A percentile compares a stretch with the other conserved stretches of the same genome.
Conservation (phyloP, 2,888 invertebrate species). For the Drosophila fulvimacula region DNA sequence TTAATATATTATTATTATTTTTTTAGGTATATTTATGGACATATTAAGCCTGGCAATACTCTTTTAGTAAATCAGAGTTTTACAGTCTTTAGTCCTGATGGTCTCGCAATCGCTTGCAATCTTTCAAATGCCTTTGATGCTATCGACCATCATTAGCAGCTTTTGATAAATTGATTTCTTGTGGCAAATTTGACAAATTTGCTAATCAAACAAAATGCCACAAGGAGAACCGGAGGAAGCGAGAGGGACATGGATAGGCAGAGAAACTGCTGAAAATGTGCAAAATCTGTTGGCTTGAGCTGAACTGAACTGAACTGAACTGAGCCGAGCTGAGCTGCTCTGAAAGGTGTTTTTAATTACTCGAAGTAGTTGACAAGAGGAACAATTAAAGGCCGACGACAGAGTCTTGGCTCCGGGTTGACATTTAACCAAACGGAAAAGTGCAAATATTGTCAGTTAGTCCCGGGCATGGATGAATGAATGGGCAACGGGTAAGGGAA, state of each 20-base stretch:
- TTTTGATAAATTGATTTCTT: constrained; percentile 75
- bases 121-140: constrained; percentile 9
- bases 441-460: constrained; percentile 75
- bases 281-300: constrained; percentile 30
- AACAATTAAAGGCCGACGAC: constrained; percentile 62
- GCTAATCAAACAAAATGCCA: constrained; percentile 64
- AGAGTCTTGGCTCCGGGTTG: constrained; percentile 50
- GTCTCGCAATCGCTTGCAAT: not conserved
- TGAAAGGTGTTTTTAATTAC: constrained; percentile 84
- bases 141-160: constrained; percentile 60
- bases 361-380: constrained; percentile 69
- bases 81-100: not conserved
- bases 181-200: constrained; percentile 72
- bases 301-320: constrained; percentile 51
- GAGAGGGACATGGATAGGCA: not conserved
- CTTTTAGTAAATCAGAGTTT: not conserved
- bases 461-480: constrained; percentile 20
- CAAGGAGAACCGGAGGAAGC: not conserved
- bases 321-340: constrained; percentile 65
- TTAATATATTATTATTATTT: not conserved
- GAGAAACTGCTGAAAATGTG: constrained; percentile 11
- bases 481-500: not conserved
- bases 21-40: not conserved
- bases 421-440: constrained; percentile 78
- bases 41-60: not conserved